Evolutionary conservation across 2,113 vertebrate genomes (phyloP), one percentile per base, ranked within the genome.

Genomic region (Cynocephalus volans): DNA sequence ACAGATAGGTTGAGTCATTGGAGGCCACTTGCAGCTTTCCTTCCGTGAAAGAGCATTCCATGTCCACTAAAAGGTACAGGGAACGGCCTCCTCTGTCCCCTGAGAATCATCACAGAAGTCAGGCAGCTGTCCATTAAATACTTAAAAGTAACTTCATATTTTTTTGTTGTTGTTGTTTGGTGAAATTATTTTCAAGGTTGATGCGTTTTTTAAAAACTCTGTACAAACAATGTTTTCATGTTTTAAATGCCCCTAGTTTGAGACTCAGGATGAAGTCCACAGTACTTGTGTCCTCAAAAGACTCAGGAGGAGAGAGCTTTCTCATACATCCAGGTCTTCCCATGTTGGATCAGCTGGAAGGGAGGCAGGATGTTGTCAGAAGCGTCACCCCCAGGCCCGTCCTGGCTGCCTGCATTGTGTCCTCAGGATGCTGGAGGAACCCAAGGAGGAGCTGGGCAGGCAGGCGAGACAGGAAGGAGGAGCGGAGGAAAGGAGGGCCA

Each of bases 61-160:
- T 10, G 13, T 31, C 3, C 18, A 6, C 60, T 12, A 12, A 41
- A n/a, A 8, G 14, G 31, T 21, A 50, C 18, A 52, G 45, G 62
- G 41, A 54, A 18, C 56, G 72, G 45, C 91, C 15, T 18, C 65
- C 33, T n/a, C 19, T 31, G 36, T 10, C 54, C 65, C 31, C 21
- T 28, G 26, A 54, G 26, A 23, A 10, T 4, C 3, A 2, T 28
- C 50, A 8, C 9, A 10, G 69, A 72, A 26, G 28, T 33, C 24
- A 48, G 54, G 50, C 26, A 11, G 33, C 5, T 18, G 1, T 5
- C 23, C 64, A 13, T 65, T 15, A 75, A 50, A 9, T 28, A 33
- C 3, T 7, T 14, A 48, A 8, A 1, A 17, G 28, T 13, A 4
- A 64, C 17, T 52, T 36, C 24, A 2, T 13, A 1, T 36, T 24